Evolutionary conservation across 1,140 invertebrate genomes (phyloP), one percentile per base, ranked within the genome.

Genomic region (Bombus ignitus): DNA sequence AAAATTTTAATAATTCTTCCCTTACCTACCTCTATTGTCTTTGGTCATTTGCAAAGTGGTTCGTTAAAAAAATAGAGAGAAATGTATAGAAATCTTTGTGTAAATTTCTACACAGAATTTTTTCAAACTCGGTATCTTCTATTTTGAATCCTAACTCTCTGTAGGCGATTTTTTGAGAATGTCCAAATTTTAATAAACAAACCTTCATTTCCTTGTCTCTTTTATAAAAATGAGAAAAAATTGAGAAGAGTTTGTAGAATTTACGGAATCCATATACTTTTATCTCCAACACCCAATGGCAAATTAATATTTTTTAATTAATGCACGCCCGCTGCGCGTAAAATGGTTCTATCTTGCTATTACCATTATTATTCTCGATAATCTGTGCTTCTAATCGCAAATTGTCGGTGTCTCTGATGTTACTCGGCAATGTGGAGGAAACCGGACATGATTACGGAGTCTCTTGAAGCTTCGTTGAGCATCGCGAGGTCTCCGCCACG

Each of bases 391-490:
- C 68, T 81, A 37, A 83, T 62, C 59, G 84, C 44, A n/a, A 37
- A 32, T 32, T 44, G 59, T 78, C 79, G 81, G 65, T 57, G 80
- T 81, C 73, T 85, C 80, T 74, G 68, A 59, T 78, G 82, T 82
- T 77, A n/a, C 70, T 74, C 42, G 44, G 81, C 81, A 68, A 77
- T 66, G 81, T 81, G 71, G 87, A 90, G 91, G 91, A 91, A 92
- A 94, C 94, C 94, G 94, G 94, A 95, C 94, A 95, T 92, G 94
- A 95, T 94, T 94, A 94, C 88, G 91, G 92, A 94, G 91, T 88
- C 89, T 90, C 91, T 93, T 95, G 91, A 95, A 94, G 94, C 94
- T 95, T 94, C 91, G 94, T 89, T 95, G 94, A 94, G 76, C 94
- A 95, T 90, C 84, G 88, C 94, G 93, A 95, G 94, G 94, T 93